Conservation (phyloP, 1,140 invertebrate species). For the Drosophila sp. region DNA sequence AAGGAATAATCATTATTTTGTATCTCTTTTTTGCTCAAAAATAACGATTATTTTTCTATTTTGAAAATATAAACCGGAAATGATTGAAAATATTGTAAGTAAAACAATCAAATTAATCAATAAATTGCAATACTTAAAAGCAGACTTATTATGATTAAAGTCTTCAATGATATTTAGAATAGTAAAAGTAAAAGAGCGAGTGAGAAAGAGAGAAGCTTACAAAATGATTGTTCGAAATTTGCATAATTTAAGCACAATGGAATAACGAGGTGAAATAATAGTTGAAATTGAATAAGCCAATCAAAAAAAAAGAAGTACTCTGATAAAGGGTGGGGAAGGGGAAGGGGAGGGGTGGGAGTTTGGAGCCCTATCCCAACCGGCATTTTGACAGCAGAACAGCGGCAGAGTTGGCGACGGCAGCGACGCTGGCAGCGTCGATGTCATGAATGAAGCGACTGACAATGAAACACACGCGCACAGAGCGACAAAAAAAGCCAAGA, state of each 20-base stretch:
- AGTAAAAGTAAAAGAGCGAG: constrained; percentile 3
- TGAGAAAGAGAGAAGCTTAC: background rate
- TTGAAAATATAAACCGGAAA: too few relatives aligned
- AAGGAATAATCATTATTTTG: too few relatives aligned
- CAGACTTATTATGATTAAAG: too few relatives aligned
- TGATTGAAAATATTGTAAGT: too few relatives aligned
- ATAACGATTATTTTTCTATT: too few relatives aligned
- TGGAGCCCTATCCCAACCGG: constrained; percentile 79
- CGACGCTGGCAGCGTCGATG: constrained; percentile 46
- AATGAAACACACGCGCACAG: constrained; percentile 66
- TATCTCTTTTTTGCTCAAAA: too few relatives aligned
- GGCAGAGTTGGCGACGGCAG: constrained; percentile 13
- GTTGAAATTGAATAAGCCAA: constrained; percentile 29
- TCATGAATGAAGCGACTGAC: constrained; percentile 75
- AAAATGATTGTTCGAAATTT: constrained; percentile 12
- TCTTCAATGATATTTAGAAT: constrained; percentile 1
- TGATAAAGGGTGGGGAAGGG: too few relatives aligned
- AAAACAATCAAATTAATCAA: constrained; percentile 13
- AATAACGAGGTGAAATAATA: constrained; percentile 51
- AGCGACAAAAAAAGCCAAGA: background rate
- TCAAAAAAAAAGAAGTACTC: too few relatives aligned
- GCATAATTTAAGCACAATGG: constrained; percentile 18
- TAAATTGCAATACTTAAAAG: too few relatives aligned
- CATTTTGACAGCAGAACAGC: constrained; percentile 55
- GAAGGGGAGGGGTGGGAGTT: constrained; percentile 29